A percentile compares a stretch with the other conserved stretches of the same genome.
Conservation (phyloP, 2,797 vertebrate species). For the Limnodromus scolopaceus region DNA sequence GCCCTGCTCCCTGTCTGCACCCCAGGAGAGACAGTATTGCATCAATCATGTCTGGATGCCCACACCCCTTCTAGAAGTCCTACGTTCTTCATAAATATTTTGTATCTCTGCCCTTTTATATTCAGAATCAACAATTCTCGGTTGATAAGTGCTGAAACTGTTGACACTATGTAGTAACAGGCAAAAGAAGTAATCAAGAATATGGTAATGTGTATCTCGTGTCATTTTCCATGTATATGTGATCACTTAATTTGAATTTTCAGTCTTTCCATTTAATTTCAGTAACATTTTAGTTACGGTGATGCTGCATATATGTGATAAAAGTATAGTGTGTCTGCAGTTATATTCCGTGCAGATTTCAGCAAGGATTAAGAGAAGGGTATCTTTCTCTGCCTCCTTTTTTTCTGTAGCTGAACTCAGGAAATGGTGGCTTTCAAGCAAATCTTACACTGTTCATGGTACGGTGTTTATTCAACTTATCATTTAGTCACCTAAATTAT, state of each 20-base stretch:
- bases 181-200: background rate
- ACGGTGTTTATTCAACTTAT: background rate
- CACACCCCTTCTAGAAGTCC: background rate
- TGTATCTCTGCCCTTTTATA: background rate
- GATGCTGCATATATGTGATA: background rate
- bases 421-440: background rate
- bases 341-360: background rate
- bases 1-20: background rate
- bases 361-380: background rate
- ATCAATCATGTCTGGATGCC: background rate
- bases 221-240: rapidly evolving
- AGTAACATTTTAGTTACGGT: background rate
- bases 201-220: rapidly evolving
- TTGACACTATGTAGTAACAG: background rate
- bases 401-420: background rate
- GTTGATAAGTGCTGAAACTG: background rate
- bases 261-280: background rate
- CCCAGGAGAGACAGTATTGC: background rate
- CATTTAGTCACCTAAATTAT: background rate
- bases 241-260: background rate
- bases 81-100: background rate
- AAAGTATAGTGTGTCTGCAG: background rate
- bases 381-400: background rate
- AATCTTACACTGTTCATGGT: background rate
- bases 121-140: background rate